Evolutionary conservation across 2,113 vertebrate species (phyloP).

Genomic region (Pongo abelii): DNA sequence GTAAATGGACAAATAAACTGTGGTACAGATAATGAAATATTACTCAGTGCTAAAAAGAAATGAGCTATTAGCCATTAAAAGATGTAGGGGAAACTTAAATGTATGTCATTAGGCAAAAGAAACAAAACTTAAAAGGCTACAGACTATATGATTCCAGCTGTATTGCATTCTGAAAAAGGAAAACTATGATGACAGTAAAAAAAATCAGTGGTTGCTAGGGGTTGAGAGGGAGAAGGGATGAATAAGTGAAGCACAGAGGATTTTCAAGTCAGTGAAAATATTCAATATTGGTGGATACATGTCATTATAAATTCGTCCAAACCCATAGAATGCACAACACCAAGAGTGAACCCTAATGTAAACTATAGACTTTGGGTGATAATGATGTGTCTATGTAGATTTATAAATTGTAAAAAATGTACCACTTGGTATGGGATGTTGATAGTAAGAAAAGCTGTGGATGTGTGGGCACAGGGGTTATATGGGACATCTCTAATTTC

Average conservation of each 20-base stretch:
- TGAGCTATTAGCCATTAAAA: neutral
- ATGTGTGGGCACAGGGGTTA: no score
- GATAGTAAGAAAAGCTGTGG: neutral
- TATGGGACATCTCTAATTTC: neutral
- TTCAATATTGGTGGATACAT: no score
- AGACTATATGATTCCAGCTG: neutral
- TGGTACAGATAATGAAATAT: no score
- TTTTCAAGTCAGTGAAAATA: neutral
- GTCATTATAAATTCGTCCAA: no score
- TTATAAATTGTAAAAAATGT: neutral
- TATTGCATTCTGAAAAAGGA: neutral
- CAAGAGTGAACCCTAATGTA: neutral
- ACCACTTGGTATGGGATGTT: neutral
- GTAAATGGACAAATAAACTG: no score
- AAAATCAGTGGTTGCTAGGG: neutral
- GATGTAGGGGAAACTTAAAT: neutral
- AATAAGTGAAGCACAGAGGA: neutral
- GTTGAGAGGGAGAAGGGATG: neutral
- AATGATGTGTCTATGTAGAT: neutral
- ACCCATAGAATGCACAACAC: neutral
- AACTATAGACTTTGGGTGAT: neutral
- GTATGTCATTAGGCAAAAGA: neutral
- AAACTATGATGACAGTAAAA: neutral
- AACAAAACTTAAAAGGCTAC: neutral
- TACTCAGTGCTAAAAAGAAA: neutral